Evolutionary conservation across 2,888 invertebrate genomes (phyloP).

Genomic region (Callyntrura guangdongensis): DNA sequence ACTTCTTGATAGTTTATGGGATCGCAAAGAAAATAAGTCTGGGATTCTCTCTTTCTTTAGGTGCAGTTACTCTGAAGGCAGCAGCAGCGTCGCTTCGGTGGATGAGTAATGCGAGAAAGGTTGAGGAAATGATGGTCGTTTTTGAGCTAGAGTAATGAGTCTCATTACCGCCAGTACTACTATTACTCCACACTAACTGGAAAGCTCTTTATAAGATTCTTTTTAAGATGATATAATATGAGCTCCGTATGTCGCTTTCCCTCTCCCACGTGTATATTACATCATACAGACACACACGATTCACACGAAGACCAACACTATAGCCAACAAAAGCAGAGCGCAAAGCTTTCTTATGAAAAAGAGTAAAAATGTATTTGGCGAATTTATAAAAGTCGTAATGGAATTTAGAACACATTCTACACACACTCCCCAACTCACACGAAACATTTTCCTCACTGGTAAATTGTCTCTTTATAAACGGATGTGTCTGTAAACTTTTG

Average conservation of each 20-base stretch:
- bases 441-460: neutral
- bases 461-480: neutral
- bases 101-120: slow-evolving; percentile 70
- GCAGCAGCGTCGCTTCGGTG: slow-evolving; percentile 58
- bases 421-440: neutral
- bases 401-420: slow-evolving; percentile 69
- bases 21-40: slow-evolving; percentile 61
- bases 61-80: slow-evolving; percentile 3
- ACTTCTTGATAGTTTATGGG: slow-evolving; percentile 58
- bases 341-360: slow-evolving; percentile 10
- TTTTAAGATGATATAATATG: slow-evolving; percentile 24
- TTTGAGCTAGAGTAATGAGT: slow-evolving; percentile 75
- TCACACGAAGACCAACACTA: no score
- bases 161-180: slow-evolving; percentile 59
- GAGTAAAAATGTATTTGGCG: slow-evolving; percentile 40
- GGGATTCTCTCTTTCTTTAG: neutral
- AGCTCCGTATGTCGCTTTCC: slow-evolving; percentile 15
- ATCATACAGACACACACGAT: neutral
- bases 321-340: neutral
- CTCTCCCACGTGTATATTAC: neutral
- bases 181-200: slow-evolving; percentile 35
- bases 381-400: slow-evolving; percentile 75
- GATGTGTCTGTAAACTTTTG: no score
- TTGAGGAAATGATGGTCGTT: slow-evolving; percentile 76
- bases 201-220: slow-evolving; percentile 48